phyloP scores from a whole-genome alignment of 2,888 invertebrate species.

The Agrotis ipsilon region DNA sequence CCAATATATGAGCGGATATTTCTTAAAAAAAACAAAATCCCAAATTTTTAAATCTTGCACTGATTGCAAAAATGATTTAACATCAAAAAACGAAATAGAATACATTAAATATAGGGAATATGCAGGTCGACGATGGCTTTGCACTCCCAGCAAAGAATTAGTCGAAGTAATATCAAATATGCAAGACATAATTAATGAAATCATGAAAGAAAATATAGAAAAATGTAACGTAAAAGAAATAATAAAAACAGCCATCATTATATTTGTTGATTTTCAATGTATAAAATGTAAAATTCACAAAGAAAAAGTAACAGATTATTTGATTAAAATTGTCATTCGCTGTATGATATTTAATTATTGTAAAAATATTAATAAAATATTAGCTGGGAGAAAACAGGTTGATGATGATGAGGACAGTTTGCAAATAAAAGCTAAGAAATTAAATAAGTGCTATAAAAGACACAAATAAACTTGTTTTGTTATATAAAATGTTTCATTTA shows the following conservation, averaged over 20 bases:
- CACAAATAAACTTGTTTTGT: too few relatives aligned
- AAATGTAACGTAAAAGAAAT: slow-evolving; percentile 42
- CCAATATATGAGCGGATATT: slow-evolving; percentile 56
- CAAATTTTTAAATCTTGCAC: too few relatives aligned
- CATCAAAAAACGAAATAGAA: slow-evolving; percentile 15
- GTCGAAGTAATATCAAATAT: slow-evolving; percentile 31
- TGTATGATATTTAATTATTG: slow-evolving; percentile 31
- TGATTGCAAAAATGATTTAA: slow-evolving; percentile 11
- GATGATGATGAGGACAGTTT: too few relatives aligned
- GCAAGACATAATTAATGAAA: slow-evolving; percentile 40
- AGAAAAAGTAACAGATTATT: too few relatives aligned
- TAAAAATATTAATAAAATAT: slow-evolving; percentile 28
- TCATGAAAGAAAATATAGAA: slow-evolving; percentile 37
- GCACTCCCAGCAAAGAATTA: slow-evolving; percentile 45
- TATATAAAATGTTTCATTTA: too few relatives aligned
- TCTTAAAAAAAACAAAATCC: too few relatives aligned
- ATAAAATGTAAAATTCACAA: too few relatives aligned
- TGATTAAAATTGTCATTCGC: slow-evolving; percentile 16
- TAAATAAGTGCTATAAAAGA: too few relatives aligned
- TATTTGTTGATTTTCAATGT: slow-evolving; percentile 35
- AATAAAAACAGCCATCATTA: slow-evolving; percentile 36
- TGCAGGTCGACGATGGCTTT: slow-evolving; percentile 57
- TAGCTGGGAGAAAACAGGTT: slow-evolving; percentile 32
- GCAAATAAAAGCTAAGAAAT: too few relatives aligned
- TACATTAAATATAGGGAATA: slow-evolving; percentile 44